Evolutionary conservation across 2,113 vertebrate species (phyloP), one percentile per base, ranked within the genome.

Genomic region (Hemichromis elongatus): DNA sequence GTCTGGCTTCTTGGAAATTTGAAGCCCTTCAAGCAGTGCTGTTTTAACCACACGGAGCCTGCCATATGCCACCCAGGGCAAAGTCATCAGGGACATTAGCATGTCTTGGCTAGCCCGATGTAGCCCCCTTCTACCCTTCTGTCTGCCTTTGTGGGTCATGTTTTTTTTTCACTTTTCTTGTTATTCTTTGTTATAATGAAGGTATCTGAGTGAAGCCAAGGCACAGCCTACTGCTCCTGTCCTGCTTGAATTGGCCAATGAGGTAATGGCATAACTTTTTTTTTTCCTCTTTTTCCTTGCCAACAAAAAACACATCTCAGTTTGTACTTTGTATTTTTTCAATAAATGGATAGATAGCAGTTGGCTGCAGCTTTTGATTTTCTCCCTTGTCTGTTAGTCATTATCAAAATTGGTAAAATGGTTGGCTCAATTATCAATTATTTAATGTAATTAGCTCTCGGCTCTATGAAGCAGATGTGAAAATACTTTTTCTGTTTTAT

Each of bases 231-330:
- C 96, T 88, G 97, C 96, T 92, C 97, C 98, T 10, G 96, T 99
- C 87, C 96, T 99, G 89, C 96, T 99, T 94, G 96, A 98, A 86
- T 93, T 99, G 93, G 98, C 99, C 95, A 98, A 98, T 96, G 97
- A 99, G 98, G 99, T 99, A 98, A 97, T 95, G 84, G 80, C 63
- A 33, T 79, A 80, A 86, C 78, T 61, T 93, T 73, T 53, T 57
- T 53, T 19, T 68, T n/a, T 57, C 89, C 79, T 55, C 40, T 81
- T 77, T 79, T 73, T 16, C 21, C 53, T 50, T 50, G 35, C 73
- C 4, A 79, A 70, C 13, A 0, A 40, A 86, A 81, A 77, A 82
- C 53, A 84, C 45, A 70, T 42, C 12, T 57, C 50, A 66, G 45
- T 77, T 78, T 40, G 70, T 70, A 53, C 61, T 52, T 37, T 55